Conservation (phyloP, 1,140 invertebrate species). For the Pantala flavescens region DNA sequence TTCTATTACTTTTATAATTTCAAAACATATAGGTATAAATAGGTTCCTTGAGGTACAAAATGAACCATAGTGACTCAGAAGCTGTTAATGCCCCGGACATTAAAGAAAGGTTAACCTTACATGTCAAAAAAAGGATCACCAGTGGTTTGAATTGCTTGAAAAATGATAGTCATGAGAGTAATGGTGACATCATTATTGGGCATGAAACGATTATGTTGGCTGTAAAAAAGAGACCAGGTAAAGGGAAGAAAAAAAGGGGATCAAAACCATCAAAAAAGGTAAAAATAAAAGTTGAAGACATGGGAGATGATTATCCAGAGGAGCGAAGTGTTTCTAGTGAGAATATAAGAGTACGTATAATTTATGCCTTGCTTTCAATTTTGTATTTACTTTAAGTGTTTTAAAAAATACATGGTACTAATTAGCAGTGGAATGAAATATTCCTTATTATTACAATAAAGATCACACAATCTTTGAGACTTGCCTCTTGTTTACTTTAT, state of each 20-base stretch:
- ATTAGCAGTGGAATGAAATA: no score
- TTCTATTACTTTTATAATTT: no score
- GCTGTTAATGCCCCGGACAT: background rate
- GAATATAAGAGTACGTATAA: background rate
- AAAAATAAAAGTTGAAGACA: background rate
- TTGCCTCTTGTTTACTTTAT: no score
- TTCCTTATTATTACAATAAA: no score
- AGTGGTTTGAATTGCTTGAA: background rate
- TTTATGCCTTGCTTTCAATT: background rate
- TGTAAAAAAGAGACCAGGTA: background rate
- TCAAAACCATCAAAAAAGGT: background rate
- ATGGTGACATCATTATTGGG: background rate
- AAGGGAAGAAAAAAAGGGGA: background rate
- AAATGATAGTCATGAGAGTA: background rate
- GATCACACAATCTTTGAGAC: no score
- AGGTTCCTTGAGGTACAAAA: background rate
- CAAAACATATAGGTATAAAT: no score
- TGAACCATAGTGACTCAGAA: background rate
- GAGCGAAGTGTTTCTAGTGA: background rate
- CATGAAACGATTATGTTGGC: background rate
- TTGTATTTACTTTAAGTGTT: no score
- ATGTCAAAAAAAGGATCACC: background rate
- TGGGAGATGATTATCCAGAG: background rate
- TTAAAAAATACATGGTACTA: no score
- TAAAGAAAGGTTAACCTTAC: background rate